A percentile compares a stretch with the other conserved stretches of the same genome.
Conservation (phyloP, 2,113 vertebrate species). For the Laticauda laticaudata region DNA sequence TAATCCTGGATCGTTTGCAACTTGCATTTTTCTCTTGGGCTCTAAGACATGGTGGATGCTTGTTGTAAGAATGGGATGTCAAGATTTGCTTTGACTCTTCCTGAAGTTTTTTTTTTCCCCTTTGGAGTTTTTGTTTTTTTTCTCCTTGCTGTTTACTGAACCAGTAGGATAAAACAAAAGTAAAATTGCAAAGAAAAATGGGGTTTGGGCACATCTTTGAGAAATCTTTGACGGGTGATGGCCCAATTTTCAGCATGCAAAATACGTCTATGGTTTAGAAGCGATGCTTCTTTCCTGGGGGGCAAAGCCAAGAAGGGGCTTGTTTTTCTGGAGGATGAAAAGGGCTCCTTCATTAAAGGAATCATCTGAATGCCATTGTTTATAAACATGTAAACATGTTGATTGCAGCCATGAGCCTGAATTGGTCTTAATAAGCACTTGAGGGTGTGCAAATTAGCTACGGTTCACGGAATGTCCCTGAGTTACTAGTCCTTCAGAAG, state of each 20-base stretch:
- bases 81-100: not conserved
- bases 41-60: too few species aligned
- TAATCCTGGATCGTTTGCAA: not conserved
- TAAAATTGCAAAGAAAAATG: not conserved
- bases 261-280: not conserved
- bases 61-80: not conserved
- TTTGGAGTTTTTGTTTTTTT: not conserved
- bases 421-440: constrained; percentile 73
- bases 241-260: not conserved
- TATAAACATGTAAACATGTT: constrained; percentile 72
- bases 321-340: constrained; percentile 48
- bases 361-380: constrained; percentile 70
- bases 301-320: not conserved
- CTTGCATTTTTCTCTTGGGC: not conserved
- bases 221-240: not conserved
- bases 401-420: constrained; percentile 64
- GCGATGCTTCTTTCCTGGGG: not conserved
- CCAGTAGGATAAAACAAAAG: not conserved
- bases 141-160: not conserved
- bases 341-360: constrained; percentile 72
- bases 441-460: constrained; percentile 72
- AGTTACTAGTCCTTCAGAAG: constrained; percentile 61
- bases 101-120: not conserved
- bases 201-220: not conserved
- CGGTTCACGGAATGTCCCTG: constrained; percentile 70